A percentile compares a stretch with the other conserved stretches of the same genome.
phyloP scores from a whole-genome alignment of 2,797 vertebrate species.

The Pitangus sulphuratus region DNA sequence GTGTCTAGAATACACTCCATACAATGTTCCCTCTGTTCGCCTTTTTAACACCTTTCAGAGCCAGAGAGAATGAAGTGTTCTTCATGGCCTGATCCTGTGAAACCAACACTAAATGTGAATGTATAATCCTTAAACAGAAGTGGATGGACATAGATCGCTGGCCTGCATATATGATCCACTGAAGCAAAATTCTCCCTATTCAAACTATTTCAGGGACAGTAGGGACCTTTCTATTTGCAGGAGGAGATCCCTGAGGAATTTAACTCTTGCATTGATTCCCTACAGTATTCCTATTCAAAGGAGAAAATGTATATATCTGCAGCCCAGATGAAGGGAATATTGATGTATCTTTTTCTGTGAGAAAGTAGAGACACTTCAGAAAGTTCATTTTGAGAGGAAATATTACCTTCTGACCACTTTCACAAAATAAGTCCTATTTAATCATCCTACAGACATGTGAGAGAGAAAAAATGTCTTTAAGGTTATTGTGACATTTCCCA shows the following conservation, averaged over 20 bases:
- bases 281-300: not conserved
- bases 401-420: not conserved
- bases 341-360: not conserved
- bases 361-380: not conserved
- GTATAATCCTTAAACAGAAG: not conserved
- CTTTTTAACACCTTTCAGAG: not conserved
- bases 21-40: not conserved
- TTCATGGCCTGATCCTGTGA: not conserved
- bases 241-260: not conserved
- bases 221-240: not conserved
- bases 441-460: not conserved
- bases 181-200: not conserved
- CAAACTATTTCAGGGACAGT: not conserved
- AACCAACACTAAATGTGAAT: not conserved
- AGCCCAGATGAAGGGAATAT: not conserved
- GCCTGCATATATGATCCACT: not conserved
- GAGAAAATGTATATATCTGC: not conserved
- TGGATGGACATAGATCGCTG: not conserved
- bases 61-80: not conserved
- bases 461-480: constrained; percentile 1
- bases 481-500: constrained; percentile 25
- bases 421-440: not conserved
- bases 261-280: not conserved
- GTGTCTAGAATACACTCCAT: not conserved
- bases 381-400: constrained; percentile 1